Evolutionary conservation across 2,113 vertebrate genomes (phyloP).

Genomic region (Gymnobelideus leadbeateri): DNA sequence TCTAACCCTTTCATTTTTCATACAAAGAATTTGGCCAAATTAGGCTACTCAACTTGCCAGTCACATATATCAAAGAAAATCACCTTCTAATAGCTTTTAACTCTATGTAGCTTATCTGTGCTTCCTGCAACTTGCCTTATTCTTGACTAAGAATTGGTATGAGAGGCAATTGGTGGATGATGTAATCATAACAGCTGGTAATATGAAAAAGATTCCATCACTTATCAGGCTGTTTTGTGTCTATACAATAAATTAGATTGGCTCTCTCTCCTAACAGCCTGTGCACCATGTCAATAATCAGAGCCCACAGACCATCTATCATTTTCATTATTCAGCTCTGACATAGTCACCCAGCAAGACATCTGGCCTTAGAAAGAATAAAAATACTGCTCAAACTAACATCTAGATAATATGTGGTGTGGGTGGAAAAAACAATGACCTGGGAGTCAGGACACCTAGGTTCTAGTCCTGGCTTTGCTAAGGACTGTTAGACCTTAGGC

Average conservation of each 20-base stretch:
- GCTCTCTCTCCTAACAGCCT: conserved; percentile 40
- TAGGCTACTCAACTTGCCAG: background rate
- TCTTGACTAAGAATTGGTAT: conserved; percentile 10
- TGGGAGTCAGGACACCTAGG: background rate
- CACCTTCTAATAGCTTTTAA: background rate
- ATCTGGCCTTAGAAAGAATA: conserved; percentile 36
- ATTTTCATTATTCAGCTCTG: background rate
- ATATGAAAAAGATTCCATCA: background rate
- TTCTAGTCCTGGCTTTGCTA: background rate
- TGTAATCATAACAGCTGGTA: background rate
- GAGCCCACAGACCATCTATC: background rate
- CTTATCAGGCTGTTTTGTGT: background rate
- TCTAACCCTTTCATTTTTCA: background rate
- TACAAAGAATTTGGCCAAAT: background rate
- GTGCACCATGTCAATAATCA: background rate
- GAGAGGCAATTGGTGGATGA: background rate
- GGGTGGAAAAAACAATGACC: background rate
- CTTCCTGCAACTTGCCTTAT: conserved; percentile 42
- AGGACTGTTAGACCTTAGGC: background rate
- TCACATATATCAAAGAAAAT: background rate
- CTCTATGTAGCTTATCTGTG: background rate
- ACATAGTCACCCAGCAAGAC: background rate
- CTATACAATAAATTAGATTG: conserved; percentile 31
- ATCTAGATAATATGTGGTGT: background rate
- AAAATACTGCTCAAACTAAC: conserved; percentile 14